Percentiles rank a stretch among this genome's conserved stretches.
These are phyloP conservation scores for Trogon melanurus DNA, from an alignment of 2,113 vertebrate species.

Conservation along the genomic window DNA sequence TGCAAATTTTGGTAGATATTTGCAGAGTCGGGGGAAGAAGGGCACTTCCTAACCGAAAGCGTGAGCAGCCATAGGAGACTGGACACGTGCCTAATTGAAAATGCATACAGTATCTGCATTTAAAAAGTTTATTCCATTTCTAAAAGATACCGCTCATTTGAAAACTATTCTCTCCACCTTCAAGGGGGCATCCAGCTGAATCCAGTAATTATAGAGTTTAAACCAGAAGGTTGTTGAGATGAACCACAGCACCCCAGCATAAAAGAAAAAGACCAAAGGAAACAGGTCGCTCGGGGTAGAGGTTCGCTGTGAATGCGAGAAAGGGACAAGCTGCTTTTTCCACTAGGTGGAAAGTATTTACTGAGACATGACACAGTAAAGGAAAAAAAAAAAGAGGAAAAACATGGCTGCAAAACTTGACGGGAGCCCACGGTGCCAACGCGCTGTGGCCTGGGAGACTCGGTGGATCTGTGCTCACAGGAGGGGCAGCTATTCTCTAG, in stretches of 20 bases:
- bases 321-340: background rate
- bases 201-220: background rate
- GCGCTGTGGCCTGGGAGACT: background rate
- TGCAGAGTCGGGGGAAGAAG: background rate
- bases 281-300: background rate
- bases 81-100: background rate
- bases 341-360: background rate
- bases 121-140: background rate
- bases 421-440: background rate
- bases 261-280: background rate
- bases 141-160: background rate
- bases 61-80: background rate
- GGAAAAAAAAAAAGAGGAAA: background rate
- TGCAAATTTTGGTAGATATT: slow-evolving; percentile 31
- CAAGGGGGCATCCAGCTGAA: background rate
- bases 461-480: background rate
- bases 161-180: background rate
- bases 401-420: background rate
- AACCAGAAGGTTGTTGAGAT: background rate
- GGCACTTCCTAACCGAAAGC: slow-evolving; percentile 38
- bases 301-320: background rate
- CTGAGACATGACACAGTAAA: background rate
- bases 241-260: background rate
- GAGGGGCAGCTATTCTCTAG: background rate
- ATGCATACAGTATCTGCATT: background rate